A percentile compares a stretch with the other conserved stretches of the same genome.
Conservation (phyloP, 2,888 invertebrate species). For the Sialis fuliginosa region DNA sequence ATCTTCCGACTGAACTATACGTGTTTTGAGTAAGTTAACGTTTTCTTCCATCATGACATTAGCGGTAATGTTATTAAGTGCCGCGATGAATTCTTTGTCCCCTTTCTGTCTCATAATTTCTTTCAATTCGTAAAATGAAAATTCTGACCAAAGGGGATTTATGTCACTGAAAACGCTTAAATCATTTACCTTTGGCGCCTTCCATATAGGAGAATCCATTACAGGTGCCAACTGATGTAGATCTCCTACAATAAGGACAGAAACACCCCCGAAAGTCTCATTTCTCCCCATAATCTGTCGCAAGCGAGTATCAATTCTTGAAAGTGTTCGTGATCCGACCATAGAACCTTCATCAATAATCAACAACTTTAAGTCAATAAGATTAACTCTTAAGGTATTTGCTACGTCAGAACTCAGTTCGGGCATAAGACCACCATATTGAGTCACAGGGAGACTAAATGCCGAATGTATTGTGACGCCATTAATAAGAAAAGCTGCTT, state of each 20-base stretch:
- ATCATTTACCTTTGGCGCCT: constrained; percentile 5
- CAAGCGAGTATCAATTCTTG: constrained; percentile 14
- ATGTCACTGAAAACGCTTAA: constrained; percentile 1
- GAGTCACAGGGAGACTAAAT: constrained; percentile 10
- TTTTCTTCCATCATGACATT: constrained; percentile 12
- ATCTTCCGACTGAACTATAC: constrained; percentile 3
- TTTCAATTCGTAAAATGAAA: constrained; percentile 14
- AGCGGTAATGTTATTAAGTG: constrained; percentile 13
- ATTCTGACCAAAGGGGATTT: constrained; percentile 11
- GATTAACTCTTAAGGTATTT: constrained; percentile 11
- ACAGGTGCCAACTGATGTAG: constrained; percentile 18
- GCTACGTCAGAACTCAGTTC: constrained; percentile 4
- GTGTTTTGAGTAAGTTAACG: constrained; percentile 9
- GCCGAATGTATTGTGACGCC: constrained; percentile 13
- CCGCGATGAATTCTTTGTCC: constrained; percentile 12
- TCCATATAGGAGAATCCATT: constrained; percentile 12
- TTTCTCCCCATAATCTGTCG: constrained; percentile 15
- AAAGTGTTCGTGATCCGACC: constrained; percentile 14
- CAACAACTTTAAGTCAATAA: constrained; percentile 12
- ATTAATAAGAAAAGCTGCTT: constrained; percentile 11
- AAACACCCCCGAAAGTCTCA: constrained; percentile 16
- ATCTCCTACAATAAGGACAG: constrained; percentile 18
- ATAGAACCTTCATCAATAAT: constrained; percentile 20
- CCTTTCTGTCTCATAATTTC: constrained; percentile 17
- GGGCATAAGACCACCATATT: constrained; percentile 5